Conservation (phyloP, 2,888 invertebrate species). For the Zelleria hepariella region DNA sequence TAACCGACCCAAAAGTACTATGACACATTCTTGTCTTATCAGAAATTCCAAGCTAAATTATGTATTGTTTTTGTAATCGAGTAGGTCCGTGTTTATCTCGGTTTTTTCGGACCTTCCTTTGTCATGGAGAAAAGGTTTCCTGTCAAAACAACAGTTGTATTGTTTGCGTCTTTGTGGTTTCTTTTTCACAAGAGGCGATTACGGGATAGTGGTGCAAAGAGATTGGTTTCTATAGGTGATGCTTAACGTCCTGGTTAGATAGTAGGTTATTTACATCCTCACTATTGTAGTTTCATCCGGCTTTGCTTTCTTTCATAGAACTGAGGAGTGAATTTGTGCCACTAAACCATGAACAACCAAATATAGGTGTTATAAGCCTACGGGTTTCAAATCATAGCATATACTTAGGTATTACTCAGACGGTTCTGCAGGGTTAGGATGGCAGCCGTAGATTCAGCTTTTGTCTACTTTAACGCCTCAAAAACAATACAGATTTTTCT, state of each 20-base stretch:
- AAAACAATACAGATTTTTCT: too few species aligned
- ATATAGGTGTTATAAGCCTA: too few species aligned
- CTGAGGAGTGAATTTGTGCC: too few species aligned
- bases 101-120: neutral
- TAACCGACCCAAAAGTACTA: neutral
- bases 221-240: neutral
- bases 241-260: neutral
- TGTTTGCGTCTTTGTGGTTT: neutral
- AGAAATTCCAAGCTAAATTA: neutral
- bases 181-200: neutral
- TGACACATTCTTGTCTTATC: neutral
- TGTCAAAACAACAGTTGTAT: neutral
- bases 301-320: too few species aligned
- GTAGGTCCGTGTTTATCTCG: neutral
- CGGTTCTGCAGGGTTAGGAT: too few species aligned
- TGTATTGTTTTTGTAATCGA: neutral
- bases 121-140: neutral
- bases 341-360: too few species aligned
- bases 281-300: too few species aligned
- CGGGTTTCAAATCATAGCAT: too few species aligned
- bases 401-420: too few species aligned
- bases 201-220: neutral
- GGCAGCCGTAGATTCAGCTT: too few species aligned
- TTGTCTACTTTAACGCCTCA: too few species aligned
- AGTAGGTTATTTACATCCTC: too few species aligned